Base-by-base conservation (phyloP, 1,140 invertebrate genomes). In the Popillia japonica region DNA sequence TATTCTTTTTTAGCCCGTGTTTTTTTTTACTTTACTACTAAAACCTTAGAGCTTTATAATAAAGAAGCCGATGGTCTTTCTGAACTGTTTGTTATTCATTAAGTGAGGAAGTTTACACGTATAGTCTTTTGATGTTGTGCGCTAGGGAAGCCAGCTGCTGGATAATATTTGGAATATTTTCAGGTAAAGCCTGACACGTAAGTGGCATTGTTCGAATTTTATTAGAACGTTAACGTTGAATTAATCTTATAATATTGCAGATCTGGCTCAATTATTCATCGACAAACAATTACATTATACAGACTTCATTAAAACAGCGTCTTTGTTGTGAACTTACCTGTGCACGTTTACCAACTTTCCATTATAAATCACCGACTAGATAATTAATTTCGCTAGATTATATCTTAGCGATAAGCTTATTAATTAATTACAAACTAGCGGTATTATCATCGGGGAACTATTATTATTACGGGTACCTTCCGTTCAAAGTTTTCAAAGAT, bases 81-180 rank as follows among this genome's bases (percentile, higher is more conserved):
- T 55, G 14, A 55, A 55, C 48, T 55, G 48, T 55, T 55, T 55
- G 48, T 55, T 55, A 55, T 55, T 55, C 48, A 55, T 55, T 55
- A 55, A 55, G 48, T 55, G 48, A 55, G 48, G 48, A 55, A 55
- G 48, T 55, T 55, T 55, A 55, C 48, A 55, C 14, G 48, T 55
- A 55, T 55, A 55, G 48, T 55, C 48, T 55, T 55, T 55, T 55
- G 48, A 55, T 55, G 48, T 55, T 55, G 17, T 55, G 48, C 48
- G 48, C n/a, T 55, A 55, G 17, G 14, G 48, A 55, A 17, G 48
- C 48, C 48, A 55, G 48, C 48, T 55, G 48, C 17, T 55, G 48
- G 27, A 6, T 14, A 55, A 55, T 55, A 55, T 55, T 55, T 17
- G 48, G 17, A 55, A 55, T n/a, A 55, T 55, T 55, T 17, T 55